Conservation (phyloP, 2,113 vertebrate species). For the Passerina amoena region DNA sequence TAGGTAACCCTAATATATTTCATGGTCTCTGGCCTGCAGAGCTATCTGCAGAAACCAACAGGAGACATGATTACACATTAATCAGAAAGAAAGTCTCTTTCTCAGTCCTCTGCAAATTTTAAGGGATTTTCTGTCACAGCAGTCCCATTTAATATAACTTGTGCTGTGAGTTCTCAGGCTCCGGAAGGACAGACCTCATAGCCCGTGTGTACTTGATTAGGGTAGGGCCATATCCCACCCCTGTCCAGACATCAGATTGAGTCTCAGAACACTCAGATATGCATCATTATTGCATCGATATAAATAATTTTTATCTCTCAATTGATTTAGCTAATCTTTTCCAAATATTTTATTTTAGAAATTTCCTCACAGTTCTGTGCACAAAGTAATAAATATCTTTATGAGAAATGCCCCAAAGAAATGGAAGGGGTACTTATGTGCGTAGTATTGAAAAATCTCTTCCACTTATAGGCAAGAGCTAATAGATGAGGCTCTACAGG, state of each 20-base stretch:
- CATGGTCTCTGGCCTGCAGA: neutral
- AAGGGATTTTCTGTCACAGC: neutral
- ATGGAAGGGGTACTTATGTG: neutral
- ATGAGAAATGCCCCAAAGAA: neutral
- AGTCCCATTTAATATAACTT: neutral
- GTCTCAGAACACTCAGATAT: neutral
- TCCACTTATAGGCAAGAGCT: neutral
- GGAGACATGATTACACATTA: neutral
- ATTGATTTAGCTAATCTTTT: neutral
- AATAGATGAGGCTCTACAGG: neutral
- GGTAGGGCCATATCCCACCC: neutral
- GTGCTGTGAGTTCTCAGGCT: neutral
- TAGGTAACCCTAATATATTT: neutral
- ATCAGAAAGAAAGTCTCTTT: neutral
- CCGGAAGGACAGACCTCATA: neutral
- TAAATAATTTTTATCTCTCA: neutral
- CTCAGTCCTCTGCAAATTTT: neutral
- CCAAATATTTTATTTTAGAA: neutral
- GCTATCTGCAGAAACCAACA: neutral
- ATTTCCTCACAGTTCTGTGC: neutral
- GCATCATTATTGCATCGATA: neutral
- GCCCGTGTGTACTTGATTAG: neutral
- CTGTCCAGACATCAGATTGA: neutral
- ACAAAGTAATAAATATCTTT: neutral
- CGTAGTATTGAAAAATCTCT: neutral